Conservation (phyloP, 2,113 vertebrate species). For the Mesitornis unicolor region DNA sequence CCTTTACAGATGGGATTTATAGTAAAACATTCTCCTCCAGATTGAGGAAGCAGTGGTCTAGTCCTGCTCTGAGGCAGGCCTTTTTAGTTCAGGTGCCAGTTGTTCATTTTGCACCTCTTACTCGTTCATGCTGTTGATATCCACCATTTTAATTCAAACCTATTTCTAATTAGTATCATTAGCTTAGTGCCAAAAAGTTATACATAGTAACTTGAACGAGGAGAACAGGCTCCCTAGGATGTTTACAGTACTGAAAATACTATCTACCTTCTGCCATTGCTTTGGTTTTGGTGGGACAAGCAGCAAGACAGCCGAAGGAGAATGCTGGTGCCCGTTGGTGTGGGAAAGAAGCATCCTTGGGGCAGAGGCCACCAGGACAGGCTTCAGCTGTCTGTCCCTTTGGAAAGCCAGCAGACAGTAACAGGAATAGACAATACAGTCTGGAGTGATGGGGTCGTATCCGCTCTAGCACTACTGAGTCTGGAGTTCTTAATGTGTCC, state of each 20-base stretch:
- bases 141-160: background rate
- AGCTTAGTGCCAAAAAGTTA: background rate
- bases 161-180: background rate
- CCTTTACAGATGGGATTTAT: background rate
- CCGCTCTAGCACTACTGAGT: background rate
- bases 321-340: background rate
- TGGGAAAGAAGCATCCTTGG: background rate
- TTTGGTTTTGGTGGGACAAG: background rate
- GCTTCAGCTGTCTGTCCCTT: background rate
- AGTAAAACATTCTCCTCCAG: background rate
- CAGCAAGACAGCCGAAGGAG: background rate
- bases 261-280: background rate
- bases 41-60: background rate
- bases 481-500: background rate
- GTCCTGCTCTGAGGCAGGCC: background rate
- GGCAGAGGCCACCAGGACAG: background rate
- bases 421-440: background rate
- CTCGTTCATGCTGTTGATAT: background rate
- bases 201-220: background rate
- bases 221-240: background rate
- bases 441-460: background rate
- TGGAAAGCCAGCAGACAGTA: background rate
- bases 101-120: background rate
- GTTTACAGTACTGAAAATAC: background rate
- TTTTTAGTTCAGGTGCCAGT: background rate